Evolutionary conservation across 2,888 invertebrate genomes (phyloP).

Genomic region (Rhyacophila evoluta): DNA sequence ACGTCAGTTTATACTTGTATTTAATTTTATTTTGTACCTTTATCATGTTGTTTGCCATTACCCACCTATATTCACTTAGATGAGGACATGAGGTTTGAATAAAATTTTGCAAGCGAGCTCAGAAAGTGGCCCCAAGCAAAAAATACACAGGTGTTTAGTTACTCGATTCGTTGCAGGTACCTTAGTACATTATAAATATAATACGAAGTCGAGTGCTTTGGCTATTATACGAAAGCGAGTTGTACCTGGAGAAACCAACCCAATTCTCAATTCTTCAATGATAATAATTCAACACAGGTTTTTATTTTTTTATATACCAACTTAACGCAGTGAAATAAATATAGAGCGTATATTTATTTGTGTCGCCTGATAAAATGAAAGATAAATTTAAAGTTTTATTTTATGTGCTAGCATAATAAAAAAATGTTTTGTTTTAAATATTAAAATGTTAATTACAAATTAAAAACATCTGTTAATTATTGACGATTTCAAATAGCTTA

Average conservation of each 20-base stretch:
- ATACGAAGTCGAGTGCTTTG: background rate
- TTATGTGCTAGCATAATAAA: no score
- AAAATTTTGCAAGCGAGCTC: background rate
- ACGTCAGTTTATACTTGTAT: no score
- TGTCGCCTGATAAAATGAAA: no score
- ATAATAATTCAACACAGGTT: background rate
- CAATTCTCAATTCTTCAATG: background rate
- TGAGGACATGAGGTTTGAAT: background rate
- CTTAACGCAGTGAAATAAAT: no score
- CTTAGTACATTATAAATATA: background rate
- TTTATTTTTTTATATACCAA: no score
- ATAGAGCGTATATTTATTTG: no score
- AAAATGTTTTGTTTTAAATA: no score
- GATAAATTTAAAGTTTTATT: background rate
- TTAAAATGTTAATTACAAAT: background rate
- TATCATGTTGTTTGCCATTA: background rate
- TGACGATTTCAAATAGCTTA: no score
- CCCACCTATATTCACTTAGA: background rate
- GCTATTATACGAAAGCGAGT: background rate
- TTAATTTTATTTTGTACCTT: no score
- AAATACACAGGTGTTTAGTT: background rate
- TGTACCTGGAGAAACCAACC: background rate
- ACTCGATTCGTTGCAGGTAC: background rate
- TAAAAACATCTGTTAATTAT: background rate
- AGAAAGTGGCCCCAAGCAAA: conserved; percentile 15